Conservation (phyloP, 2,888 invertebrate species). For the Lampropteryx suffumata region DNA sequence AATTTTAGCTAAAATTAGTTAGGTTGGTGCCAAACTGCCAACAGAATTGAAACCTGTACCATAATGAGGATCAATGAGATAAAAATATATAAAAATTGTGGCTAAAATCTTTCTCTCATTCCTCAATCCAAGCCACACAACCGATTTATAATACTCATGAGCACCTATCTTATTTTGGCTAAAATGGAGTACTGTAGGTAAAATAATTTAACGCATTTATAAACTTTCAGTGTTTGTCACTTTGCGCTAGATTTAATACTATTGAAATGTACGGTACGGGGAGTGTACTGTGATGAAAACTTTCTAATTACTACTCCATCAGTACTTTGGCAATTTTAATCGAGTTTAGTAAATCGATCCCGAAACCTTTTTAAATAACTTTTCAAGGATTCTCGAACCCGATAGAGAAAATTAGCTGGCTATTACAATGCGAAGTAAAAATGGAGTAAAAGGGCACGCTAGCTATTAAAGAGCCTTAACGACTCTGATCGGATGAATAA, state of each 20-base stretch:
- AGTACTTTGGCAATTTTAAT: slow-evolving; percentile 25
- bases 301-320: slow-evolving; percentile 21
- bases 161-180: too few species aligned
- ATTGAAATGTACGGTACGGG: background rate
- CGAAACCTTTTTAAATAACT: slow-evolving; percentile 33
- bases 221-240: slow-evolving; percentile 12
- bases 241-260: slow-evolving; percentile 16
- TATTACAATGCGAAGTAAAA: slow-evolving; percentile 65
- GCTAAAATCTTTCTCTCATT: too few species aligned
- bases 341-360: slow-evolving; percentile 29
- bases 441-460: slow-evolving; percentile 62
- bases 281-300: slow-evolving; percentile 8
- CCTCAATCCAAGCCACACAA: too few species aligned
- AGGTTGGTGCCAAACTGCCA: too few species aligned
- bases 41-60: too few species aligned
- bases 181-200: too few species aligned
- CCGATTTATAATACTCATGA: too few species aligned
- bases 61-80: too few species aligned
- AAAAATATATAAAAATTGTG: too few species aligned
- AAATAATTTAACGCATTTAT: slow-evolving; percentile 4
- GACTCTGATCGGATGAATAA: slow-evolving; percentile 76
- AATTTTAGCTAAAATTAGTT: too few species aligned
- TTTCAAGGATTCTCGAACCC: slow-evolving; percentile 29
- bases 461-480: slow-evolving; percentile 71
- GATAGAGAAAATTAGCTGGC: slow-evolving; percentile 62